phyloP scores from a whole-genome alignment of 1,140 invertebrate genomes.

The Drosophila ogumai region DNA sequence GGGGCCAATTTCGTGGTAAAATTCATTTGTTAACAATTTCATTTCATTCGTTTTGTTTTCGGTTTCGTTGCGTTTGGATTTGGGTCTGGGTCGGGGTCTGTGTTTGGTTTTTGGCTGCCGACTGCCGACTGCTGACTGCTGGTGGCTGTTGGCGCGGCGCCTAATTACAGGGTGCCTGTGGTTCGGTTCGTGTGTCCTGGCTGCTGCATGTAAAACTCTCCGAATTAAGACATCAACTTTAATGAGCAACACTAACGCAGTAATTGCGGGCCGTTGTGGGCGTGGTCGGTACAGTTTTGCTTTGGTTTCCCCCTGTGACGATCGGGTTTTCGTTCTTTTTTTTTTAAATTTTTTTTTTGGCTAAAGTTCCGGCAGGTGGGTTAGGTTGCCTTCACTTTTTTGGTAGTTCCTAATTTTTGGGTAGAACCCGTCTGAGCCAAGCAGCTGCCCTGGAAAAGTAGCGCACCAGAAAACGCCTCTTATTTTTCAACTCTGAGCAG shows the following conservation, averaged over 20 bases:
- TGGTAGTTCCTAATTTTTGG: constrained; percentile 61
- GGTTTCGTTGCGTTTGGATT: constrained; percentile 42
- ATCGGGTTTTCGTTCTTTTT: constrained; percentile 26
- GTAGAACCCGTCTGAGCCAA: constrained; percentile 24
- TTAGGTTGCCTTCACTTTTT: constrained; percentile 58
- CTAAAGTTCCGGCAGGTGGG: constrained; percentile 76
- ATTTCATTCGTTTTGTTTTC: constrained; percentile 60
- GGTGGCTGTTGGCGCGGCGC: constrained; percentile 60
- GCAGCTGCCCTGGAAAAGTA: constrained; percentile 62
- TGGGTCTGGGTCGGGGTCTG: constrained; percentile 8
- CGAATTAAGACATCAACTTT: constrained; percentile 82
- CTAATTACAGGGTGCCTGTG: constrained; percentile 78
- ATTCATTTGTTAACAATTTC: constrained; percentile 83
- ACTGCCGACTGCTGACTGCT: not conserved
- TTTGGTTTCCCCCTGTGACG: constrained; percentile 61
- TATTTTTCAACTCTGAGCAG: constrained; percentile 33
- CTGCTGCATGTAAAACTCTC: constrained; percentile 68
- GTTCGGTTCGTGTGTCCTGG: constrained; percentile 41
- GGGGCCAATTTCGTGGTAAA: constrained; percentile 77
- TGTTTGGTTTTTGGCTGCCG: constrained; percentile 14
- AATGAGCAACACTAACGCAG: constrained; percentile 81
- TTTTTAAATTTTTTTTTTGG: constrained; percentile 43
- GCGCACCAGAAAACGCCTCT: constrained; percentile 74
- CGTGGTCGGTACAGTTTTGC: constrained; percentile 65
- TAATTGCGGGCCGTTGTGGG: constrained; percentile 67